Conservation (phyloP, 2,797 vertebrate species). For the Spatula versicolor region DNA sequence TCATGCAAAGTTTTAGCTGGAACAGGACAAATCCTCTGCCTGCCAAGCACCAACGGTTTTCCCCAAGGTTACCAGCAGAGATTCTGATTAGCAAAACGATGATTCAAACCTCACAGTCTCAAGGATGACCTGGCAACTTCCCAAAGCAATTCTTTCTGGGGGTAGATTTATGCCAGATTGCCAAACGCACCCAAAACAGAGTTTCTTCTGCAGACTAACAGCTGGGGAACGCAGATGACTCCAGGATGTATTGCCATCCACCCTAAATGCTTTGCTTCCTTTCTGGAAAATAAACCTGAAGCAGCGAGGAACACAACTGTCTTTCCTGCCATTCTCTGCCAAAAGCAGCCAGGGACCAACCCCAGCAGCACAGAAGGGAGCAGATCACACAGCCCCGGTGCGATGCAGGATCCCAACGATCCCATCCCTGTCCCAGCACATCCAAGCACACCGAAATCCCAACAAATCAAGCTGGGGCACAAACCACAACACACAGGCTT, state of each 20-base stretch:
- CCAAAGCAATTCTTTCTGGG: background rate
- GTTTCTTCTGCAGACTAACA: background rate
- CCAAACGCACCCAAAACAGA: background rate
- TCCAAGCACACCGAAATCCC: background rate
- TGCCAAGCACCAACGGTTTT: background rate
- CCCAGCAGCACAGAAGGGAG: background rate
- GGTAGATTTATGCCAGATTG: background rate
- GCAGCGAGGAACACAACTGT: background rate
- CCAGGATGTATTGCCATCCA: background rate
- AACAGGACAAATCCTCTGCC: background rate
- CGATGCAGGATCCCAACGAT: background rate
- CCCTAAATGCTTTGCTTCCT: background rate
- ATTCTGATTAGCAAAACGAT: background rate
- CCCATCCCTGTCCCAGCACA: background rate
- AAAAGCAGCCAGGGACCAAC: rapidly evolving
- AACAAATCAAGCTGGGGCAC: rapidly evolving
- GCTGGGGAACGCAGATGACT: background rate
- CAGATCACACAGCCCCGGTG: rapidly evolving
- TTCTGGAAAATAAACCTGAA: background rate
- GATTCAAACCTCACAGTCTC: background rate
- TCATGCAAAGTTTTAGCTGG: background rate
- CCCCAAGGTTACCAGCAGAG: background rate
- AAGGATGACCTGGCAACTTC: background rate
- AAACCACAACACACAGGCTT: background rate
- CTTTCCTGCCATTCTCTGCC: background rate